phyloP scores from a whole-genome alignment of 2,113 vertebrate genomes.

The Anguilla rostrata region DNA sequence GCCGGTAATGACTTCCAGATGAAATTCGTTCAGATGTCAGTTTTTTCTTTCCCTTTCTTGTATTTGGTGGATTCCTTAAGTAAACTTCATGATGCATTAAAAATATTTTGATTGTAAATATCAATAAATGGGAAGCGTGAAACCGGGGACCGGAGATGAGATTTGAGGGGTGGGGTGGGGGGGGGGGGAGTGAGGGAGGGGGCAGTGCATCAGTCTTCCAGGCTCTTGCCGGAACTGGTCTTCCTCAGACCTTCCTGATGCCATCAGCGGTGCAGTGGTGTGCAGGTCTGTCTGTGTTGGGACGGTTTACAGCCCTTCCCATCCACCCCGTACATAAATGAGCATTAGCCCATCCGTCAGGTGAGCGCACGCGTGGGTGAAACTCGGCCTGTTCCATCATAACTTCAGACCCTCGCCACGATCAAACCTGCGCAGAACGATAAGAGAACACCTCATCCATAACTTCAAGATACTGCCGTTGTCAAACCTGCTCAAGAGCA shows the following conservation, averaged over 20 bases:
- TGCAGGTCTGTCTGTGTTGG: constrained; percentile 17
- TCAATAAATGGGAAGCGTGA: constrained; percentile 34
- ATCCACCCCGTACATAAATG: constrained; percentile 29
- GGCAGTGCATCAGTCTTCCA: neutral
- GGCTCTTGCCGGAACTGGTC: neutral
- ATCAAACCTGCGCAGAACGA: constrained; percentile 36
- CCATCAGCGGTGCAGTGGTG: neutral
- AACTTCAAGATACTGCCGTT: constrained; percentile 44
- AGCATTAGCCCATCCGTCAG: constrained; percentile 30
- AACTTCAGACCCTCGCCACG: constrained; percentile 42
- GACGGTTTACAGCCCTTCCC: constrained; percentile 35
- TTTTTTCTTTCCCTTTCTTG: constrained; percentile 25
- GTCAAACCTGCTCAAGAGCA: constrained; percentile 33
- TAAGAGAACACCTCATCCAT: constrained; percentile 48
- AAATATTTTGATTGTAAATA: constrained; percentile 40
- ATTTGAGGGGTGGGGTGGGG: neutral
- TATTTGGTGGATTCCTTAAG: constrained; percentile 49
- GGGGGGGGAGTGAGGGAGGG: neutral
- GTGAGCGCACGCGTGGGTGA: constrained; percentile 30
- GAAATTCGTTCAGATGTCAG: constrained; percentile 38
- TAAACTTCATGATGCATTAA: constrained; percentile 40
- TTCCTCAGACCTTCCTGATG: neutral
- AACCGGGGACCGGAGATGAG: neutral
- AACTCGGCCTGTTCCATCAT: constrained; percentile 37
- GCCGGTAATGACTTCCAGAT: constrained; percentile 51